Evolutionary conservation across 2,888 invertebrate species (phyloP).

Genomic region (Nomada hirtipes): DNA sequence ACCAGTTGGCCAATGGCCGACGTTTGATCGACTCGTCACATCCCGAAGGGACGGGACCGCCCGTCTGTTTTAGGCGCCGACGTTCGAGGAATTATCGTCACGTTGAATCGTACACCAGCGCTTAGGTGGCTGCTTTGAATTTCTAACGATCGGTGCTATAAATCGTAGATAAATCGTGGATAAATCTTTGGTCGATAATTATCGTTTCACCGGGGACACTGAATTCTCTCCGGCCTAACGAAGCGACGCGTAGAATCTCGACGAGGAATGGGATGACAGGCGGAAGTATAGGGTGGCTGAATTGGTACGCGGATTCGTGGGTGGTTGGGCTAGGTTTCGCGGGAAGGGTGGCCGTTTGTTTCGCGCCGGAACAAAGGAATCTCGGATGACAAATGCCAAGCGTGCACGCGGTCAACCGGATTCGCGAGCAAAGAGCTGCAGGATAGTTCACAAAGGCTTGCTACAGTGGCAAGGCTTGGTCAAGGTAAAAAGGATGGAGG

Average conservation of each 20-base stretch:
- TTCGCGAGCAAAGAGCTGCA: slow-evolving; percentile 70
- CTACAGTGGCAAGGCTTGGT: neutral
- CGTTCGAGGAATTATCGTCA: slow-evolving; percentile 34
- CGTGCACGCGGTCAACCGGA: slow-evolving; percentile 78
- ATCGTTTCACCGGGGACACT: no score
- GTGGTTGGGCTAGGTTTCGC: slow-evolving; percentile 21
- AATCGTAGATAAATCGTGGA: neutral
- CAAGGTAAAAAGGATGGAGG: neutral
- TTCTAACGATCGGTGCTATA: neutral
- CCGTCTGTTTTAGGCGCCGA: slow-evolving; percentile 15
- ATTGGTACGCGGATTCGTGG: slow-evolving; percentile 7
- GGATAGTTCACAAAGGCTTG: slow-evolving; percentile 48
- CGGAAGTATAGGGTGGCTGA: slow-evolving; percentile 1
- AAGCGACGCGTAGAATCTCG: neutral
- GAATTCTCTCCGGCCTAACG: no score
- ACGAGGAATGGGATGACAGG: neutral
- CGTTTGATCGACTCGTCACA: slow-evolving; percentile 39
- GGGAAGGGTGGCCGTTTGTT: slow-evolving; percentile 73
- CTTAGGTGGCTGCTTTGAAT: slow-evolving; percentile 1
- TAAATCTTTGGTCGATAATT: neutral
- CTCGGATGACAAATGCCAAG: slow-evolving; percentile 80
- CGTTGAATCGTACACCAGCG: neutral
- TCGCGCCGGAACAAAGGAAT: slow-evolving; percentile 79
- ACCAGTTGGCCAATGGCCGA: neutral
- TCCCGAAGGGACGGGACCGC: neutral